A percentile compares a stretch with the other conserved stretches of the same genome.
These are phyloP conservation scores for Malaclemys terrapin DNA, from an alignment of 2,113 vertebrate genomes.

Conservation along the genomic window DNA sequence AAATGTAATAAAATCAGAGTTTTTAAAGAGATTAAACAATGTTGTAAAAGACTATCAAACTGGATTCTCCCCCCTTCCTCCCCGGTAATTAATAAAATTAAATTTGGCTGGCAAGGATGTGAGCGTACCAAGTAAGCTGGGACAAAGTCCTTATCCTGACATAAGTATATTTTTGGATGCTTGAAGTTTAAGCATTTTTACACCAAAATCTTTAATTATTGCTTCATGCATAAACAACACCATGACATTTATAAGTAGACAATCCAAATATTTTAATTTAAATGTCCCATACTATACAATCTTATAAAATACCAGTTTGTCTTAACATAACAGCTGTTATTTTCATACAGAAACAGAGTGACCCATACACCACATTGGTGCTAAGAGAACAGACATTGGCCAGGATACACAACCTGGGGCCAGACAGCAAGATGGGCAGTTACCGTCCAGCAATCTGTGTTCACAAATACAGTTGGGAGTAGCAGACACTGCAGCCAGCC, in stretches of 20 bases:
- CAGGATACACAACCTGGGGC: slow-evolving; percentile 8
- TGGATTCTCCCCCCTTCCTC: neutral
- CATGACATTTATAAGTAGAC: slow-evolving; percentile 48
- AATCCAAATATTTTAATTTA: slow-evolving; percentile 73
- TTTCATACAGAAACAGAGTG: slow-evolving; percentile 12
- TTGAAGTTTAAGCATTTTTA: neutral
- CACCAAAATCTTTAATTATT: rapidly evolving
- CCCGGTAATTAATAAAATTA: neutral
- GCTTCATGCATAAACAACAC: slow-evolving; percentile 13
- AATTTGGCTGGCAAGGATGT: neutral
- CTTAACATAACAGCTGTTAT: neutral
- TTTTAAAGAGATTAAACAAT: neutral
- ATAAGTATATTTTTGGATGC: neutral
- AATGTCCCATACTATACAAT: slow-evolving; percentile 62
- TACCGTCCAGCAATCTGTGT: neutral
- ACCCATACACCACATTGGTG: slow-evolving; percentile 31
- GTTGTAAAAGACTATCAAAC: neutral
- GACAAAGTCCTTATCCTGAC: neutral
- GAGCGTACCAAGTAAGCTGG: neutral
- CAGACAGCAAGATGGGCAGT: neutral
- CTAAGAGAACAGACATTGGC: slow-evolving; percentile 22
- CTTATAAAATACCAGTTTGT: slow-evolving; percentile 67
- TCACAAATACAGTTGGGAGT: neutral
- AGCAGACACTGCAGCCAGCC: neutral
- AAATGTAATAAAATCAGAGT: neutral